Evolutionary conservation across 2,113 vertebrate species (phyloP).

Genomic region (Entelurus aequoreus): DNA sequence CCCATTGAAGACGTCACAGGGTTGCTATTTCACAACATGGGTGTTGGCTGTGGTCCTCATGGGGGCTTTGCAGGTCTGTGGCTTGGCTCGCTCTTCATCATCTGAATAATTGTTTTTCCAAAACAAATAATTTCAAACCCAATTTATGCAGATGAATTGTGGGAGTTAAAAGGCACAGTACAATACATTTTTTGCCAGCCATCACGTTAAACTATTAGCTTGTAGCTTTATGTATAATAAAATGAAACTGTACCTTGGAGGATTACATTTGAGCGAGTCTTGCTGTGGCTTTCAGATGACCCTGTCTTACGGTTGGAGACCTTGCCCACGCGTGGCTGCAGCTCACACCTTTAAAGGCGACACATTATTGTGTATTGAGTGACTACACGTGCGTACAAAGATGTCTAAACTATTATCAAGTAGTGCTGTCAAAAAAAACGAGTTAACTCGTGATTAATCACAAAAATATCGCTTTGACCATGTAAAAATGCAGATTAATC

Average conservation of each 20-base stretch:
- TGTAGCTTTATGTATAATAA: no score
- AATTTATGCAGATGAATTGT: no score
- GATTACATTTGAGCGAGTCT: background rate
- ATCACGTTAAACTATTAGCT: background rate
- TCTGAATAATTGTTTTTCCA: no score
- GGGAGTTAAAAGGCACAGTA: no score
- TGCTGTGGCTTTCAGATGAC: constrained; percentile 22
- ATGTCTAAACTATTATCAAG: no score
- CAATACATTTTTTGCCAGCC: no score
- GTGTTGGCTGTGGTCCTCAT: constrained; percentile 45
- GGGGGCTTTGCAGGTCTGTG: constrained; percentile 39
- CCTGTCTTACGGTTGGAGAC: constrained; percentile 57
- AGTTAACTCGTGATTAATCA: no score
- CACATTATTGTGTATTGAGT: background rate
- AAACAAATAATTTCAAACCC: no score
- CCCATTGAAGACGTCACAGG: background rate
- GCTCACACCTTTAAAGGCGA: constrained; percentile 53
- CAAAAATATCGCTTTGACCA: no score
- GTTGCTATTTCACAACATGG: constrained; percentile 51
- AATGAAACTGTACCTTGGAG: background rate
- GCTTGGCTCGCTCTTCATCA: constrained; percentile 35
- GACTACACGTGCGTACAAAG: background rate
- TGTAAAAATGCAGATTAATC: no score
- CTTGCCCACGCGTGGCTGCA: constrained; percentile 57
- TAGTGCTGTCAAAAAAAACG: no score